These are phyloP conservation scores for Lophius piscatorius DNA, from an alignment of 2,113 vertebrate genomes.

Conservation along the genomic window DNA sequence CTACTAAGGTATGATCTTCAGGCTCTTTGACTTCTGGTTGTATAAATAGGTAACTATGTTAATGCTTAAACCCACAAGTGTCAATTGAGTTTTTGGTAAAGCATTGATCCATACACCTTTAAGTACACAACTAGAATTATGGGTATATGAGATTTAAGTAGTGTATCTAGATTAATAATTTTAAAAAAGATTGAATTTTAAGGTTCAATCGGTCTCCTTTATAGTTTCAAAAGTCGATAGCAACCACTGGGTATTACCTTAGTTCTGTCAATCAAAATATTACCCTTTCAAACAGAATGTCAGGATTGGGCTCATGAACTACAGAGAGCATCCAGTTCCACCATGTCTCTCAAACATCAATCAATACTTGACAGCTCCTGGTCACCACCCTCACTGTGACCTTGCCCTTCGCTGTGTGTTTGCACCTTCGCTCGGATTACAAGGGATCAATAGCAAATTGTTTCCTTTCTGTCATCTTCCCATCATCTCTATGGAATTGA, in stretches of 20 bases:
- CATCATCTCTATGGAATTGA: conserved; percentile 4
- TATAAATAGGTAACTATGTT: neutral
- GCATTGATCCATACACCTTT: neutral
- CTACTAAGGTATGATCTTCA: no score
- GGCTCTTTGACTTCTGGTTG: neutral
- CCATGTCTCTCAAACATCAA: conserved; percentile 43
- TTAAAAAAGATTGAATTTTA: no score
- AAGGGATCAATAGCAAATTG: conserved; percentile 47
- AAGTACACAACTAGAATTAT: neutral
- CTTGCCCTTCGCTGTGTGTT: conserved; percentile 46
- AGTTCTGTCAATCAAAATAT: conserved; percentile 5
- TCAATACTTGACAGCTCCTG: conserved; percentile 48
- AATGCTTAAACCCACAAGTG: no score
- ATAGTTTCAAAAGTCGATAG: neutral
- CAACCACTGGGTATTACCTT: neutral
- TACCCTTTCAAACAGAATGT: neutral
- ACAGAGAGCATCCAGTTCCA: conserved; percentile 42
- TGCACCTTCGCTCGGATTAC: conserved; percentile 29
- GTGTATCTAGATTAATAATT: no score
- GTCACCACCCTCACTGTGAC: conserved; percentile 45
- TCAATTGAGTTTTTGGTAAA: no score
- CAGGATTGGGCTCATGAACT: conserved; percentile 13
- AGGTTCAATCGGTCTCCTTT: no score
- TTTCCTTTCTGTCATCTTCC: conserved; percentile 17
- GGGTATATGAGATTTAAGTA: neutral